Conservation (phyloP, 2,113 vertebrate genomes). For the Equus quagga region DNA sequence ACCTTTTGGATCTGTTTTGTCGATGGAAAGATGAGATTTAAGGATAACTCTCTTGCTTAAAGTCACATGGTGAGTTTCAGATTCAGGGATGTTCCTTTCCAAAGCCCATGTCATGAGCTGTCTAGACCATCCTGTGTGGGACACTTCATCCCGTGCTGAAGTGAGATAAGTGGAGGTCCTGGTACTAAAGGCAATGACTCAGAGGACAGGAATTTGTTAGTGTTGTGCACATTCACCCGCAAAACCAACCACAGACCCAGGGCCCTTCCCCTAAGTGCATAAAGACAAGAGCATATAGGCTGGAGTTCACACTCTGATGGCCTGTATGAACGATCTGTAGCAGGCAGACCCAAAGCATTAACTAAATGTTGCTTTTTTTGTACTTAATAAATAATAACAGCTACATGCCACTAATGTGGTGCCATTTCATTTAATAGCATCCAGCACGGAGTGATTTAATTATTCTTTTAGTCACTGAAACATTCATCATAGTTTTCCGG, state of each 20-base stretch:
- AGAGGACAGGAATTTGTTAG: too few species aligned
- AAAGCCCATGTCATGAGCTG: background rate
- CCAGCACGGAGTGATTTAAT: constrained; percentile 82
- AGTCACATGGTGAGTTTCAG: background rate
- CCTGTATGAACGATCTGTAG: background rate
- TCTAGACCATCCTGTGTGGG: too few species aligned
- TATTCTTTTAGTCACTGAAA: constrained; percentile 85
- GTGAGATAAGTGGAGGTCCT: background rate
- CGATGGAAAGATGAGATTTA: background rate
- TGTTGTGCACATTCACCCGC: background rate
- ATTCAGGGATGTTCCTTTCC: background rate
- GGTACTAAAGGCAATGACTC: background rate
- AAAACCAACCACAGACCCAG: background rate
- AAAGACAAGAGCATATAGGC: background rate
- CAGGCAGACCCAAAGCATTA: constrained; percentile 7
- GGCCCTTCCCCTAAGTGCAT: background rate
- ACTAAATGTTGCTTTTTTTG: constrained; percentile 75
- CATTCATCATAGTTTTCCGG: constrained; percentile 85
- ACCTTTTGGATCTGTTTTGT: background rate
- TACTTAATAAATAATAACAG: constrained; percentile 80
- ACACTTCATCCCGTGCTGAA: background rate
- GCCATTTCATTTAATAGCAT: constrained; percentile 82
- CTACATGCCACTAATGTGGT: constrained; percentile 47
- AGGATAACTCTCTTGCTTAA: background rate
- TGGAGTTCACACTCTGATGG: accelerated